A percentile compares a stretch with the other conserved stretches of the same genome.
Conservation (phyloP, 2,888 invertebrate genomes). For the Acanthosepion lycidas region DNA sequence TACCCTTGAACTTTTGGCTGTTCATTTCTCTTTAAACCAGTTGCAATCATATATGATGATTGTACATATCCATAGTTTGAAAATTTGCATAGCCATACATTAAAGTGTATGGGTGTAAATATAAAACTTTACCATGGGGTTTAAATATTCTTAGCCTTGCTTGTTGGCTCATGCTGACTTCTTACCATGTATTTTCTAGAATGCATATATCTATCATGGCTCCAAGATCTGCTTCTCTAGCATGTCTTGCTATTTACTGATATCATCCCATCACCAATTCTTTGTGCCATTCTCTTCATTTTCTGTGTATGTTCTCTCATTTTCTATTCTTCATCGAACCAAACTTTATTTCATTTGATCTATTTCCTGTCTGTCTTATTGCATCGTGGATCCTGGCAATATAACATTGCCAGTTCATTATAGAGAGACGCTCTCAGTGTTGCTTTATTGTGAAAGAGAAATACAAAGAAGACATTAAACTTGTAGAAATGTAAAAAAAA, state of each 20-base stretch:
- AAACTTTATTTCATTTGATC: not conserved
- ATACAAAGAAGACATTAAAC: not conserved
- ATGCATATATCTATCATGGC: conserved; percentile 33
- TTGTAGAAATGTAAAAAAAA: not conserved
- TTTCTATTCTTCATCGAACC: not conserved
- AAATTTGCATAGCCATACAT: not conserved
- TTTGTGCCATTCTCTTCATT: not conserved
- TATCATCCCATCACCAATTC: conserved; percentile 33
- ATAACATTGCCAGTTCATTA: not conserved
- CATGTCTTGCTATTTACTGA: conserved; percentile 12
- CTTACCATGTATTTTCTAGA: conserved; percentile 33
- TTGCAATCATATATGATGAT: not conserved
- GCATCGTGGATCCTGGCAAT: conserved; percentile 6
- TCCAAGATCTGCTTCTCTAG: conserved; percentile 33
- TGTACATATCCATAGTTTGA: not conserved
- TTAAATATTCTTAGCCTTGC: not conserved
- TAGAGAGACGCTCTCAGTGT: not conserved
- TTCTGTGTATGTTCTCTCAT: not conserved
- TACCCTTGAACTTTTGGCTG: not conserved
- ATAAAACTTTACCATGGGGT: conserved; percentile 8
- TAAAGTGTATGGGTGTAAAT: conserved; percentile 15
- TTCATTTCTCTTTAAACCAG: not conserved
- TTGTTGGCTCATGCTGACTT: conserved; percentile 33
- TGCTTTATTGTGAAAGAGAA: not conserved
- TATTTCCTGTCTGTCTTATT: not conserved